Evolutionary conservation across 1,140 invertebrate species (phyloP), one percentile per base, ranked within the genome.

Genomic region (Lutraria rhynchaena): DNA sequence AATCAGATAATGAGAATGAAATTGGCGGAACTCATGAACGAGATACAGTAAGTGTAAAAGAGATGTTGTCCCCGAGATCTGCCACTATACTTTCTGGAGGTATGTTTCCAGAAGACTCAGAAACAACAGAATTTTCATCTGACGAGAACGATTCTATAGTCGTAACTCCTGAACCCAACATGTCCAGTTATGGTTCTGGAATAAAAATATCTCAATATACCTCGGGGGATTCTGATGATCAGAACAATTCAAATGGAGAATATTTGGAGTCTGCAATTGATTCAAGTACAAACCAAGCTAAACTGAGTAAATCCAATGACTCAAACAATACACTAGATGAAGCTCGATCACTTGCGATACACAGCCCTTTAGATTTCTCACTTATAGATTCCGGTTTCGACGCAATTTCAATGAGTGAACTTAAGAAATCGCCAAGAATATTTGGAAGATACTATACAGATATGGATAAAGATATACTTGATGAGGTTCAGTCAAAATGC

Each of bases 361-460:
- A 74, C 24, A 69, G 61, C 35, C 61, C 75, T 53, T n/a, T 78
- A 17, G 63, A 78, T 53, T 67, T 53, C 19, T 55, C n/a, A 31
- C 11, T 78, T 17, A 24, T 77, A 0, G 75, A 69, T 65, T 63
- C 58, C 17, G 58, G 33, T 53, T n/a, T 35, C 9, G 46, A 76
- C 29, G 4, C 44, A 4, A 31, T 41, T 1, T 24, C 24, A 1
- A 53, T 19, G 51, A 27, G 9, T 22, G 63, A 41, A n/a, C 0
- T 57, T 17, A 53, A 27, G 24, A 67, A 78, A 44, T 69, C 75
- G 3, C 75, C 75, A 44, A 33, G 63, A 57, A 63, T 78, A 49
- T 78, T 78, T 57, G 75, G 75, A 0, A 55, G 75, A 55, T 78
- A 78, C 57, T 78, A 67, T n/a, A 44, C 41, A n/a, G 75, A 78